A percentile compares a stretch with the other conserved stretches of the same genome.
These are phyloP conservation scores for Eupleurogrammus muticus DNA, from an alignment of 2,797 vertebrate species.

Conservation along the genomic window DNA sequence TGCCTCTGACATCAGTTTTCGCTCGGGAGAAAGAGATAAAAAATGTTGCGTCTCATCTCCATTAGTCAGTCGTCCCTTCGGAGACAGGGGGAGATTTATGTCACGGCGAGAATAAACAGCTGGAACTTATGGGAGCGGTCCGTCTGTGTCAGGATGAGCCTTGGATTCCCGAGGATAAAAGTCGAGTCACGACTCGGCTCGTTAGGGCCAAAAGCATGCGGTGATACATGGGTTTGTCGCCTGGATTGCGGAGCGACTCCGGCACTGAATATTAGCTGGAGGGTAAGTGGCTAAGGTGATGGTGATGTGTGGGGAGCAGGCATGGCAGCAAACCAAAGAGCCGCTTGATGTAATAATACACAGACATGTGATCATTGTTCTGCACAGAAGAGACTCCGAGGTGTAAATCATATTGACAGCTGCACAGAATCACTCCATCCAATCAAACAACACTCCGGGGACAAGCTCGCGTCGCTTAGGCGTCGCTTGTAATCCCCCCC, in stretches of 20 bases:
- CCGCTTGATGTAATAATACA: conserved; percentile 10
- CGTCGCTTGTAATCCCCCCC: conserved; percentile 47
- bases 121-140: conserved; percentile 71
- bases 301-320: conserved; percentile 7
- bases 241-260: conserved; percentile 25
- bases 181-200: conserved; percentile 37
- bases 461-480: conserved; percentile 22
- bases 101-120: conserved; percentile 70
- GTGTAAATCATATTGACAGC: conserved; percentile 43
- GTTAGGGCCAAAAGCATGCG: conserved; percentile 37
- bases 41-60: conserved; percentile 65
- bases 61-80: conserved; percentile 68
- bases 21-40: conserved; percentile 55
- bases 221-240: conserved; percentile 19
- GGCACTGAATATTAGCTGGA: conserved; percentile 19
- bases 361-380: conserved; percentile 12
- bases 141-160: conserved; percentile 66
- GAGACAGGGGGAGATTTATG: conserved; percentile 67
- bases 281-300: background rate
- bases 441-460: conserved; percentile 52
- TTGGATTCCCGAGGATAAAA: conserved; percentile 55
- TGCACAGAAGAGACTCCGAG: conserved; percentile 10
- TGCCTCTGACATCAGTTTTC: conserved; percentile 65
- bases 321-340: conserved; percentile 14
- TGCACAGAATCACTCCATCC: conserved; percentile 34